These are phyloP conservation scores for Sylvilagus bachmani DNA, from an alignment of 2,113 vertebrate species.

Conservation along the genomic window DNA sequence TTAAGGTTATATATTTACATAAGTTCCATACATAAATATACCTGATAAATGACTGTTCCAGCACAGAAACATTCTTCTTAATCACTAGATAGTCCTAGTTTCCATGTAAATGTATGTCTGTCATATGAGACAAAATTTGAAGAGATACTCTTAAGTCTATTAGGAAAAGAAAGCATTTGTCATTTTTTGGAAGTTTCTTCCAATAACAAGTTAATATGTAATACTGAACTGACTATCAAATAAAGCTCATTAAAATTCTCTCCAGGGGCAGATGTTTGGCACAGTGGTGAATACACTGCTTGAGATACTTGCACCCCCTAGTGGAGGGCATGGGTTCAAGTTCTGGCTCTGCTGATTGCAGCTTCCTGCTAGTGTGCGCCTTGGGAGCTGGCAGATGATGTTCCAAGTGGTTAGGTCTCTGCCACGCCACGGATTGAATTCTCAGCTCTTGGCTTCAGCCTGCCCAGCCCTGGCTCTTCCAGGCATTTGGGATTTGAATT, in stretches of 20 bases:
- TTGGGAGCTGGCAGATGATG: no score
- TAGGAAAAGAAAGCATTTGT: slow-evolving; percentile 30
- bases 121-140: not conserved
- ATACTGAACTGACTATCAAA: not conserved
- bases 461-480: no score
- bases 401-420: no score
- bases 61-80: not conserved
- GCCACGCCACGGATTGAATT: no score
- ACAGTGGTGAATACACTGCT: no score
- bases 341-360: no score
- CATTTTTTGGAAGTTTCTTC: not conserved
- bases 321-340: no score
- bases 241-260: not conserved
- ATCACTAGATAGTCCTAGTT: not conserved
- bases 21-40: not conserved
- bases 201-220: not conserved
- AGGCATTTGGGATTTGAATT: no score
- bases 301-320: no score
- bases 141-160: not conserved
- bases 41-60: not conserved
- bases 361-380: no score
- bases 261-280: no score
- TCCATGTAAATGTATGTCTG: not conserved
- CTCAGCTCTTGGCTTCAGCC: no score
- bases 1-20: not conserved